Conservation (phyloP, 2,797 vertebrate genomes). For the Momotus momota region DNA sequence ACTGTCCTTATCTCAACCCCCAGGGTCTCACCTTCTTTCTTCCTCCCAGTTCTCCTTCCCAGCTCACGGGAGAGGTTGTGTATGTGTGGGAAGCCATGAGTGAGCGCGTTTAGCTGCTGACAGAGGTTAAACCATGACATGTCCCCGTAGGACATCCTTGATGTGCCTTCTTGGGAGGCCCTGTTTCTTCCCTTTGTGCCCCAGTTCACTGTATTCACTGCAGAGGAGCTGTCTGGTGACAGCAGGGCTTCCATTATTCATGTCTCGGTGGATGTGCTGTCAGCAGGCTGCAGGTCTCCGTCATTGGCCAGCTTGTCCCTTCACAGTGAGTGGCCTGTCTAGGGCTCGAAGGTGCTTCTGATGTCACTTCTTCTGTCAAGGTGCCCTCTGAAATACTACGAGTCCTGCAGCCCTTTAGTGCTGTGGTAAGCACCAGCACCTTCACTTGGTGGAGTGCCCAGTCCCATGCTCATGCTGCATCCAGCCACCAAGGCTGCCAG, state of each 20-base stretch:
- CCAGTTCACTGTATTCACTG: accelerated
- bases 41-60: too few species aligned
- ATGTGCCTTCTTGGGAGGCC: accelerated
- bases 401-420: not conserved
- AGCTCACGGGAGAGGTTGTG: too few species aligned
- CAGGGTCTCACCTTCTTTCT: too few species aligned
- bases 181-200: not conserved
- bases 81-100: too few species aligned
- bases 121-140: too few species aligned
- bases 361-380: not conserved
- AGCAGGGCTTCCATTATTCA: not conserved
- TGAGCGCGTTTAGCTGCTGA: too few species aligned
- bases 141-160: not conserved
- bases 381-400: not conserved
- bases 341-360: not conserved
- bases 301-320: not conserved
- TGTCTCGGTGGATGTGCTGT: not conserved
- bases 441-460: accelerated
- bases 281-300: not conserved
- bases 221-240: not conserved
- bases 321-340: not conserved
- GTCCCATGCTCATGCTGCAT: not conserved
- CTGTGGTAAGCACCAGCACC: not conserved
- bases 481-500: not conserved
- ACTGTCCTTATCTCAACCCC: too few species aligned